Base-by-base conservation (phyloP, 2,113 vertebrate genomes). In the Brachirus orientalis region DNA sequence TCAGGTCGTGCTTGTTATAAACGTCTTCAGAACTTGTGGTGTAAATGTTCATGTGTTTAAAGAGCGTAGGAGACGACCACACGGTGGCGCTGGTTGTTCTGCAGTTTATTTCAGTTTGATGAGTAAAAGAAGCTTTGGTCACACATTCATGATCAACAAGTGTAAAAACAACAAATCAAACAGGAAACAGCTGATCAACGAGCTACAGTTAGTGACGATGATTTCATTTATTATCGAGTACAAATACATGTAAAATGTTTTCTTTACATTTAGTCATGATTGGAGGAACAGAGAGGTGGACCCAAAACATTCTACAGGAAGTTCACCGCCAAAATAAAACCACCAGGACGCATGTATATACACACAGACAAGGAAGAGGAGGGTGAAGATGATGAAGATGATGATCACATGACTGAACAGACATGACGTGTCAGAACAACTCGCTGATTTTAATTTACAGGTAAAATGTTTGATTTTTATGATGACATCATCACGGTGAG, bases 151-250 rank as follows among this genome's bases (percentile, higher is more conserved):
- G 19, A 83, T n/a, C n/a, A n/a, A 87, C 78, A 90, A 79, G 84
- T 33, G 51, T 57, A 50, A 52, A 1, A n/a, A 46, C 91, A 95
- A 90, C 85, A 90, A 72, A 88, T 93, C 88, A 87, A 82, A 95
- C 88, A 93, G 22, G 50, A 43, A 50, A 68, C 43, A 40, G n/a
- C 28, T 10, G n/a, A 66, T 35, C 22, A 63, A 47, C 28, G 41
- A 62, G 55, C 60, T 63, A 77, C 63, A 52, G 63, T 76, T 33
- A 73, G 61, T 71, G 72, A 66, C 6, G 53, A 69, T 43, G 63
- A 90, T 92, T 75, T 77, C 75, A 73, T 83, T 76, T 74, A 77
- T 65, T 43, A 58, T 81, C 79, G 71, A 70, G 84, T 80, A 84
- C 82, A 81, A 83, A 90, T 72, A 90, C 72, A 85, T 85, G 56